phyloP scores from a whole-genome alignment of 2,113 vertebrate species.

The Damaliscus lunatus region DNA sequence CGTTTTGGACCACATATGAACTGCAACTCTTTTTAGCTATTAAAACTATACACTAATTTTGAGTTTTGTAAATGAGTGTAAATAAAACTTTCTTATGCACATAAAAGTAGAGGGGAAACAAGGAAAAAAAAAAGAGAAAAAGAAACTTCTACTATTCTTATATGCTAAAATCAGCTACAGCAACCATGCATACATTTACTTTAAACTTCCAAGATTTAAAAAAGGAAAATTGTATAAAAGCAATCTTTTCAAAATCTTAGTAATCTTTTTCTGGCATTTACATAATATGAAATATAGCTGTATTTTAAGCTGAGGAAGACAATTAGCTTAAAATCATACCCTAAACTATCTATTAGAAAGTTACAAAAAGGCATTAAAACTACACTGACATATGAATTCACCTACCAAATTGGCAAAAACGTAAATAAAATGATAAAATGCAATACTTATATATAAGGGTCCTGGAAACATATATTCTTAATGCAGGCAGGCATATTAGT shows the following conservation, averaged over 20 bases:
- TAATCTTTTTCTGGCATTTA: neutral
- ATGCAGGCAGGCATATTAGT: neutral
- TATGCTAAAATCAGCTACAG: neutral
- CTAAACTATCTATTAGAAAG: neutral
- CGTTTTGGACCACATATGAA: neutral
- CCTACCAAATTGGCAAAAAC: neutral
- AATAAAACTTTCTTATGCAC: neutral
- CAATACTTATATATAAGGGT: neutral
- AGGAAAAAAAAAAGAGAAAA: neutral
- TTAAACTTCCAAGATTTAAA: neutral
- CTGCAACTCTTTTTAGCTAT: neutral
- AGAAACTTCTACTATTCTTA: neutral
- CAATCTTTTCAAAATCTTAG: neutral
- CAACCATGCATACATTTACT: neutral
- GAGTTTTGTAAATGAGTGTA: neutral
- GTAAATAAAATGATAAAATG: neutral
- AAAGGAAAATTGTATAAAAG: neutral
- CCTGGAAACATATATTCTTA: neutral
- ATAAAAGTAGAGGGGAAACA: neutral
- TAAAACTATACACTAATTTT: neutral
- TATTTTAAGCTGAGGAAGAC: neutral
- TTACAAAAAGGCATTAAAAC: neutral
- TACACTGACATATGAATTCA: neutral
- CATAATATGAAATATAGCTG: neutral
- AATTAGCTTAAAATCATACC: neutral